These are phyloP conservation scores for Aphidius ervi DNA, from an alignment of 1,140 invertebrate genomes.

Conservation along the genomic window DNA sequence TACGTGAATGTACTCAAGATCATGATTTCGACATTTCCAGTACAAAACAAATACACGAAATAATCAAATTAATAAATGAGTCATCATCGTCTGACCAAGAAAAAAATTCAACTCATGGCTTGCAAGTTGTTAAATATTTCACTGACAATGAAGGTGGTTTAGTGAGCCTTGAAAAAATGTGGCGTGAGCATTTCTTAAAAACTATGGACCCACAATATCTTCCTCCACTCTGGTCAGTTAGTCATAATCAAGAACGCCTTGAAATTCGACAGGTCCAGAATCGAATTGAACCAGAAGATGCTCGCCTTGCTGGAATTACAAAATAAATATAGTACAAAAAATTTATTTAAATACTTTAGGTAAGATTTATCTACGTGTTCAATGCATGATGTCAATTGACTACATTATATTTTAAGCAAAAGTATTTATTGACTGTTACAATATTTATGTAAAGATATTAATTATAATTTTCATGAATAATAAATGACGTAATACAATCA, in stretches of 20 bases:
- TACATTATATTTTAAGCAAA: too few species aligned
- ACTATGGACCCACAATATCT: conserved; percentile 70
- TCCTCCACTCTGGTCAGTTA: conserved; percentile 72
- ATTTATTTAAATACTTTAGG: too few species aligned
- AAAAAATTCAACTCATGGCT: conserved; percentile 30
- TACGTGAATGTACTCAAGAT: conserved; percentile 48
- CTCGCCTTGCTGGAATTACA: conserved; percentile 41
- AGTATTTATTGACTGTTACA: too few species aligned
- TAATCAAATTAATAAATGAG: too few species aligned
- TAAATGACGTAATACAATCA: too few species aligned
- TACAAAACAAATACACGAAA: too few species aligned
- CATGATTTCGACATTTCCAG: too few species aligned
- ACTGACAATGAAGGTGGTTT: conserved; percentile 58
- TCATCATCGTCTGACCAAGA: conserved; percentile 7
- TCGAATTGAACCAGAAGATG: conserved; percentile 45
- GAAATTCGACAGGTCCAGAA: conserved; percentile 44
- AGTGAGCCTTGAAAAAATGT: conserved; percentile 65
- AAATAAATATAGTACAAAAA: conserved; percentile 15
- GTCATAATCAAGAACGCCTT: conserved; percentile 61
- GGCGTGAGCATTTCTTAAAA: conserved; percentile 73
- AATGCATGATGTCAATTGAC: too few species aligned
- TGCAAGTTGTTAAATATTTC: conserved; percentile 59
- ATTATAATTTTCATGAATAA: too few species aligned
- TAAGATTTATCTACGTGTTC: too few species aligned
- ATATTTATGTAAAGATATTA: too few species aligned